These are phyloP conservation scores for Cephus pygmeus DNA, from an alignment of 2,888 invertebrate species.

Conservation along the genomic window DNA sequence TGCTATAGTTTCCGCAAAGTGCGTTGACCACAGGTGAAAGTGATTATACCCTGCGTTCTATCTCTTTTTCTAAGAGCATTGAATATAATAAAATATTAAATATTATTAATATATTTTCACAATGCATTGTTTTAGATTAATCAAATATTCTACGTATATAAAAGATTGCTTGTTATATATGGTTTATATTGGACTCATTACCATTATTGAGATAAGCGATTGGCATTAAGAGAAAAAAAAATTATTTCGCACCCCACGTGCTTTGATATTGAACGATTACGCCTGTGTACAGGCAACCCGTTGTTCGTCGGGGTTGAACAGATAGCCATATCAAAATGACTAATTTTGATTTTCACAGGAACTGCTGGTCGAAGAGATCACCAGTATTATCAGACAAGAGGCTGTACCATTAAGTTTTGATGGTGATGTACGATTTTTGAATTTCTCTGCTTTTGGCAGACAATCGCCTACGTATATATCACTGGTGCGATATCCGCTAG, in stretches of 20 bases:
- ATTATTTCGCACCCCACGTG: not conserved
- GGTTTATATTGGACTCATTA: not conserved
- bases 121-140: not conserved
- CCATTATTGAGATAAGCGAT: not conserved
- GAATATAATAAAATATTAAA: not conserved
- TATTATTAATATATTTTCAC: not conserved
- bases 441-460: conserved; percentile 70
- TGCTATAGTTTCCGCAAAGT: not conserved
- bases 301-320: not conserved
- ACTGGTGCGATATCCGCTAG: conserved; percentile 72
- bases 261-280: not conserved
- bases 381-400: conserved; percentile 66
- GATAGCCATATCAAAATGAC: conserved; percentile 5
- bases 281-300: not conserved
- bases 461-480: conserved; percentile 73
- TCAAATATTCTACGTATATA: not conserved
- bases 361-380: conserved; percentile 68
- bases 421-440: conserved; percentile 71
- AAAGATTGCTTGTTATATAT: not conserved
- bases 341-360: conserved; percentile 61
- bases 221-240: not conserved
- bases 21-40: not conserved
- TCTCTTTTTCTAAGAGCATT: not conserved
- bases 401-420: conserved; percentile 74
- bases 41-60: not conserved